Evolutionary conservation across 1,140 invertebrate species (phyloP), one percentile per base, ranked within the genome.

Genomic region (Cydia amplana): DNA sequence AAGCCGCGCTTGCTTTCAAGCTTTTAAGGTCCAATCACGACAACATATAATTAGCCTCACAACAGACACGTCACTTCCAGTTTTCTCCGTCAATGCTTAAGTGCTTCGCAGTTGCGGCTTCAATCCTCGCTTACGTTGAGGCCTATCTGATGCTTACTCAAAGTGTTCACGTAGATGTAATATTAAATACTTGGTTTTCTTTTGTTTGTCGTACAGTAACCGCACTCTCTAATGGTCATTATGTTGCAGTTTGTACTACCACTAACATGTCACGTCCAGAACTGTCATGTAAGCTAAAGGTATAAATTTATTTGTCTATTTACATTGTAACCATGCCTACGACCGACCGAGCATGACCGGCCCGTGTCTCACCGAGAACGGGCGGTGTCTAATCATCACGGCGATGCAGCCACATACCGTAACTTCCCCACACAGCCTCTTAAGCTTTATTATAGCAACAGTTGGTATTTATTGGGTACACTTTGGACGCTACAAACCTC

Each of bases 251-350:
- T 91, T 93, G 89, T 92, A 90, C 90, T 91, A 90, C 91, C 91
- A 93, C 91, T 93, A 93, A 93, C 91, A 93, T 93, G 90, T 93
- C 90, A 93, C 91, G 89, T 91, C 91, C 91, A 93, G 90, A 93
- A 91, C 88, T 93, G 90, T 93, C 91, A 93, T 93, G 91, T 93
- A 91, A 93, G 91, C 90, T 93, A 93, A 91, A 93, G 91, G 91
- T 93, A 91, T 93, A 91, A 89, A 85, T 91, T 91, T 88, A 88
- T 93, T 91, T 91, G 88, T 88, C 88, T 92, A 87, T 91, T 91
- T 89, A 91, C 85, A 91, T 92, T 78, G 81, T 87, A 90, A 90
- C 84, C 88, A 87, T 87, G 87, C 81, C 83, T 83, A 83, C 83
- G 77, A 83, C 80, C 82, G 84, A 79, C n/a, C n/a, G n/a, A 90